Conservation (phyloP, 2,797 vertebrate species). For the Rhynchotus rufescens region DNA sequence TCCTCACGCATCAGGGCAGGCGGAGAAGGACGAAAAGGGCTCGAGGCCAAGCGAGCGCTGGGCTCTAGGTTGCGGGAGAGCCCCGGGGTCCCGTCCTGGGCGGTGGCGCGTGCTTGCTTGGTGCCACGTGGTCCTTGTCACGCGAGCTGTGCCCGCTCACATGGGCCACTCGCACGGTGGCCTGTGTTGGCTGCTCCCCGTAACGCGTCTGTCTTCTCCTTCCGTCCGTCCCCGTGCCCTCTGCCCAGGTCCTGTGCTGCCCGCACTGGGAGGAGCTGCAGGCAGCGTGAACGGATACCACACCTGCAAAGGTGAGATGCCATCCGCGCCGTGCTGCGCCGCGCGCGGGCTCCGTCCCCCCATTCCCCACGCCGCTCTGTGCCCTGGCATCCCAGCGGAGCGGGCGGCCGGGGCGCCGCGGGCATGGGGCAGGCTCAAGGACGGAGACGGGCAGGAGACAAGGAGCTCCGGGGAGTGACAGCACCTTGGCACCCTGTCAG, state of each 20-base stretch:
- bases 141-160: constrained; percentile 38
- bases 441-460: background rate
- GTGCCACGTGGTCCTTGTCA: constrained; percentile 9
- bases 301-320: constrained; percentile 97
- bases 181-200: constrained; percentile 14
- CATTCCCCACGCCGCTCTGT: background rate
- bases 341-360: background rate
- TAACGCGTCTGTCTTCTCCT: constrained; percentile 74
- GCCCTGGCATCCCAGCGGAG: background rate
- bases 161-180: background rate
- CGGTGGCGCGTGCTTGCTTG: fast-evolving
- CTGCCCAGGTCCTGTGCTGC: constrained; percentile 87
- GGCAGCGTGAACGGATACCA: constrained; percentile 98
- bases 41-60: fast-evolving
- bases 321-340: background rate
- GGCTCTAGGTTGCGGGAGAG: background rate
- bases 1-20: background rate
- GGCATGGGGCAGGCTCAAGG: constrained; percentile 24
- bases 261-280: constrained; percentile 75
- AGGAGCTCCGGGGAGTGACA: background rate
- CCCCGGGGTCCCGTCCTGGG: background rate
- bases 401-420: too few species aligned
- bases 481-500: background rate
- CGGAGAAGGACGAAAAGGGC: background rate
- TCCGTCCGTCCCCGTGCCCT: constrained; percentile 78